These are phyloP conservation scores for Condylura cristata DNA, from an alignment of 2,113 vertebrate species.

Conservation along the genomic window DNA sequence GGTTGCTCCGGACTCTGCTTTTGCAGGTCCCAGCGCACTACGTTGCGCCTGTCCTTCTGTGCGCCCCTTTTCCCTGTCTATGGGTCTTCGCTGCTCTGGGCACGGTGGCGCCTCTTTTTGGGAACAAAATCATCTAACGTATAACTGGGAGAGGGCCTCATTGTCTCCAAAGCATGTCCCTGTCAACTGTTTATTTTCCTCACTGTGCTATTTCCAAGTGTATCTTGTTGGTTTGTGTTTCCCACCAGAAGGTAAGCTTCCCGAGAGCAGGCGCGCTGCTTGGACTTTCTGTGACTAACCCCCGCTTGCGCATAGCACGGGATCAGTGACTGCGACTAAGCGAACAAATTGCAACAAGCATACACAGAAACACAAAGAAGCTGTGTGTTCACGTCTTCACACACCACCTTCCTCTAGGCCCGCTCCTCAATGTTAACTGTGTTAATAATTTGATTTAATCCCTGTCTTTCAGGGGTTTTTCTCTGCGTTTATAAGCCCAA, in stretches of 20 bases:
- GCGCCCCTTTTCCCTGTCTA: background rate
- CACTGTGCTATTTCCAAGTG: background rate
- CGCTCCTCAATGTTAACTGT: background rate
- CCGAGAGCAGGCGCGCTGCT: background rate
- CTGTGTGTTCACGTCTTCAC: background rate
- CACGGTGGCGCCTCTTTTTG: background rate
- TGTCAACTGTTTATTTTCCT: background rate
- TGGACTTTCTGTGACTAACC: background rate
- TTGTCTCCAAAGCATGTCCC: background rate
- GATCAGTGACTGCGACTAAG: background rate
- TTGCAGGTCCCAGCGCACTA: fast-evolving
- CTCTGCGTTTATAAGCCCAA: background rate
- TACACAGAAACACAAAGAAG: background rate
- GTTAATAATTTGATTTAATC: background rate
- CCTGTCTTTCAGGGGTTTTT: background rate
- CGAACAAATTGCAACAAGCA: background rate
- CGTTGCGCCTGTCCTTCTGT: background rate
- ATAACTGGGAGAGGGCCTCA: background rate
- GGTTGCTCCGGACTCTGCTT: too few relatives aligned
- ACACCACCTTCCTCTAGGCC: background rate
- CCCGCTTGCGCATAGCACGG: background rate
- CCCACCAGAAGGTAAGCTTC: background rate
- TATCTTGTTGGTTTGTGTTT: background rate
- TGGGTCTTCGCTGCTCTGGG: too few relatives aligned
- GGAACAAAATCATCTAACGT: background rate